phyloP scores from a whole-genome alignment of 1,140 invertebrate genomes.

The Lucilia sericata region DNA sequence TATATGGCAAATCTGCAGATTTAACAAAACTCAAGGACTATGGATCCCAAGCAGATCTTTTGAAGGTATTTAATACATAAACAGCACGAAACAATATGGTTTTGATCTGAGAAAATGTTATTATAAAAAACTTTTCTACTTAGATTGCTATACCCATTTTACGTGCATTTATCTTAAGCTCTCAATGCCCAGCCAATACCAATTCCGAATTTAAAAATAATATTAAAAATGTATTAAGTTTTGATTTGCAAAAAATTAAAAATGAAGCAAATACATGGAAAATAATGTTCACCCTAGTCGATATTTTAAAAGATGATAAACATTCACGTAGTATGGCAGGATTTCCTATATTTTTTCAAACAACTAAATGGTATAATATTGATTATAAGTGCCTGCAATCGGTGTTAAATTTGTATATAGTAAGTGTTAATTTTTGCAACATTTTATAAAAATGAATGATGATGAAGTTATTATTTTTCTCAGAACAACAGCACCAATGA shows the following conservation, averaged over 20 bases:
- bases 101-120: background rate
- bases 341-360: constrained; percentile 31
- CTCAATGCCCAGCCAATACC: constrained; percentile 32
- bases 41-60: constrained; percentile 35
- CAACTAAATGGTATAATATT: constrained; percentile 41
- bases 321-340: background rate
- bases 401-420: constrained; percentile 41
- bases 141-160: constrained; percentile 41
- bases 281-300: constrained; percentile 24
- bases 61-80: constrained; percentile 38
- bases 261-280: constrained; percentile 37
- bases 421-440: constrained; percentile 16
- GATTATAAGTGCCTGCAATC: constrained; percentile 31
- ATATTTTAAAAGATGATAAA: constrained; percentile 39
- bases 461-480: background rate
- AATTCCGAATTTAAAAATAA: constrained; percentile 38
- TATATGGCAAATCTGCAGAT: constrained; percentile 50
- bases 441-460: constrained; percentile 7
- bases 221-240: background rate
- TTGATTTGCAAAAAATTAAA: constrained; percentile 8
- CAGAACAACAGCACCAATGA: constrained; percentile 11
- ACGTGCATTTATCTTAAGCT: constrained; percentile 28
- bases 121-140: background rate
- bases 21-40: constrained; percentile 43
- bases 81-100: too few species aligned